phyloP scores from a whole-genome alignment of 2,113 vertebrate species.

The Echinops telfairi region DNA sequence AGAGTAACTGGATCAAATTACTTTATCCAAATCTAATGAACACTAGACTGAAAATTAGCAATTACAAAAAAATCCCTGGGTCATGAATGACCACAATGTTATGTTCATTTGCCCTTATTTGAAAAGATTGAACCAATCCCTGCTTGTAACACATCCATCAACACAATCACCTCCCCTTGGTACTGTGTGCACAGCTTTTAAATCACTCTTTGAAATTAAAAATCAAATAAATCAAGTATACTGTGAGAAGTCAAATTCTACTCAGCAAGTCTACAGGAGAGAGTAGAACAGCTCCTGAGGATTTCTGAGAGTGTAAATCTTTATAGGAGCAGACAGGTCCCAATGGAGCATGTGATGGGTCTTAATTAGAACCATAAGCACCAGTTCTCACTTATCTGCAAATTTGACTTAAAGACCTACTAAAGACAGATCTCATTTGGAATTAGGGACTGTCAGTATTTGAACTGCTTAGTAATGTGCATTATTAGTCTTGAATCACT shows the following conservation, averaged over 20 bases:
- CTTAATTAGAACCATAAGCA: neutral
- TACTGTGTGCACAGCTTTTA: neutral
- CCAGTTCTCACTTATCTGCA: neutral
- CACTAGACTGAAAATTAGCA: neutral
- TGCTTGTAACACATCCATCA: neutral
- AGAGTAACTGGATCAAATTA: neutral
- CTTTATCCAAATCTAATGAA: neutral
- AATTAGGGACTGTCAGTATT: neutral
- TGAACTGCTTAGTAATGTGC: neutral
- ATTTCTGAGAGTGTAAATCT: no score
- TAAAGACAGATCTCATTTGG: neutral
- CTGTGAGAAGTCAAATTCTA: no score
- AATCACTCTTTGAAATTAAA: neutral
- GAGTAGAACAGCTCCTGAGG: no score
- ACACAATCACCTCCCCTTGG: neutral
- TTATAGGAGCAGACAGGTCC: no score
- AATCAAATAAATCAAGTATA: no score
- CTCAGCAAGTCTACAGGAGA: no score
- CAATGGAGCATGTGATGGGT: no score
- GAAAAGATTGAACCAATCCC: neutral
- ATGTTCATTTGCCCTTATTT: neutral
- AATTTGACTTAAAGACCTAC: neutral
- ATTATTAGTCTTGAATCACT: neutral
- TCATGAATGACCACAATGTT: neutral
- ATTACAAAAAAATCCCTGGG: neutral